A percentile compares a stretch with the other conserved stretches of the same genome.
Evolutionary conservation across 2,888 invertebrate species (phyloP).

Genomic region (Chirona hameri): DNA sequence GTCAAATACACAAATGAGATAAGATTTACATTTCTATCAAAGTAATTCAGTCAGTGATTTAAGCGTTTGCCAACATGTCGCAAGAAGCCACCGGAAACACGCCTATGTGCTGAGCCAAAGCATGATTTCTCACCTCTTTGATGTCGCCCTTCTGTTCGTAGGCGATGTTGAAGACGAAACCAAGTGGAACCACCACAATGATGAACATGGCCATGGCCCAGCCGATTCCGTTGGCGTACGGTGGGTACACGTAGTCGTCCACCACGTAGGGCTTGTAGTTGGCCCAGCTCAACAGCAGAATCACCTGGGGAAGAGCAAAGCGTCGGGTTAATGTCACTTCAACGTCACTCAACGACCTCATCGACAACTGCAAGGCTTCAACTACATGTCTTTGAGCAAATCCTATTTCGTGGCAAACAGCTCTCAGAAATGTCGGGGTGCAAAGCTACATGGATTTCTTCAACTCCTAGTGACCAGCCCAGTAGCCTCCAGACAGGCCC

Average conservation of each 20-base stretch:
- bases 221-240: conserved; percentile 73
- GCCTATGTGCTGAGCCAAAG: neutral
- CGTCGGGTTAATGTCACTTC: neutral
- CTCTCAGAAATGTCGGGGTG: no score
- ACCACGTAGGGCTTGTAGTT: conserved; percentile 70
- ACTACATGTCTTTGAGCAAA: neutral
- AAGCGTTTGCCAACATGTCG: neutral
- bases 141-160: neutral
- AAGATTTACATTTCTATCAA: neutral
- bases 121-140: neutral
- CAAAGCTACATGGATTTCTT: neutral
- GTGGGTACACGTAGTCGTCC: conserved; percentile 69
- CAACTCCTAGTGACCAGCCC: no score
- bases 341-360: neutral
- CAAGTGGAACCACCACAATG: conserved; percentile 59
- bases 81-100: neutral
- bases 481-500: neutral
- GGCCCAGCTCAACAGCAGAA: conserved; percentile 73
- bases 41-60: neutral
- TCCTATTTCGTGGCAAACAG: no score
- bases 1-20: neutral
- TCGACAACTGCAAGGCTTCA: neutral
- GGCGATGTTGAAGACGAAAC: conserved; percentile 2
- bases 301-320: conserved; percentile 42
- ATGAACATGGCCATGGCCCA: conserved; percentile 73